Base-by-base conservation (phyloP, 2,888 invertebrate genomes). In the Agrypnus murinus region DNA sequence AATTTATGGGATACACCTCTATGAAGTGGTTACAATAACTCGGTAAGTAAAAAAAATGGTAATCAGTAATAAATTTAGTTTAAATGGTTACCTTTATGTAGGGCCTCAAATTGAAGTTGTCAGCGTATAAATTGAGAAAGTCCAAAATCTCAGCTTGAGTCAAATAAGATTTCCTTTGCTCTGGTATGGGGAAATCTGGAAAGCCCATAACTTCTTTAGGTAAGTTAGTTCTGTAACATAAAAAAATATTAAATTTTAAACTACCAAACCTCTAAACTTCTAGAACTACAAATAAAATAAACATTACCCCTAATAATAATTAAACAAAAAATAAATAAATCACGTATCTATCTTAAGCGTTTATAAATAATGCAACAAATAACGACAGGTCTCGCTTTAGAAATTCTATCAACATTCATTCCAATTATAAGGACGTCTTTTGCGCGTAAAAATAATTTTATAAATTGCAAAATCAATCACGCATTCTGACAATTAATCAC, bases 181-280 rank as follows among this genome's bases (percentile, higher is more conserved):
- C 31, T 17, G 65, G 65, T 4, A 57, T 57, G 17, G 93, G 92
- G 84, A 92, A 95, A 81, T 95, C 96, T 0, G 95, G 95, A 83
- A 91, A 97, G 0, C 93, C 94, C 97, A 98, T 98, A 2, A 95
- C 90, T 87, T 98, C 96, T 82, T 96, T 97, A 0, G 97, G 97
- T 8, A 97, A 88, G 85, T 97, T 97, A 0, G 97, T 96, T 80
- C 97, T 97, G 53, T 7, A 66, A 25, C 2, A 25, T 2, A 25
- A 25, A 5, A 25, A 25, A 25, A 2, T 19, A 38, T 15, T 19
- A 58, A n/a, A 25, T 31, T n/a, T n/a, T n/a, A n/a, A n/a, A n/a
- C n/a, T n/a, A n/a, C n/a, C n/a, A n/a, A n/a, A n/a, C n/a, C n/a
- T n/a, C n/a, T n/a, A n/a, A n/a, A n/a, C n/a, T n/a, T n/a, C n/a